phyloP scores from a whole-genome alignment of 1,140 invertebrate genomes.

The Sesamia nonagrioides region DNA sequence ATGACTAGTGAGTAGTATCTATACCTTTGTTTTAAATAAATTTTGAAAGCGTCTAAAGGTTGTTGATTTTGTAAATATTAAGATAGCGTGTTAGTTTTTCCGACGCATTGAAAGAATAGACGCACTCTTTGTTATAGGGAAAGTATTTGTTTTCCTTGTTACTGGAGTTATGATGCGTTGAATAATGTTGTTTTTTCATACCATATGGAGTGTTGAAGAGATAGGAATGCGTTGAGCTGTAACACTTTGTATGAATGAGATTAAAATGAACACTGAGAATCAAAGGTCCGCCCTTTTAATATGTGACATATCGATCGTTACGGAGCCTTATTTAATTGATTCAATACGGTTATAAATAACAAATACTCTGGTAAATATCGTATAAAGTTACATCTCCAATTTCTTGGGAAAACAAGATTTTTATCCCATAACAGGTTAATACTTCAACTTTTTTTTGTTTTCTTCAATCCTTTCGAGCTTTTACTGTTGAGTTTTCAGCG shows the following conservation, averaged over 20 bases:
- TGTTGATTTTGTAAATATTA: background rate
- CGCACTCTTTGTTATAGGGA: background rate
- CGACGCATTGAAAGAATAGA: background rate
- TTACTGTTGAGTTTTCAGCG: too few species aligned
- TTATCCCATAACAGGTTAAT: too few species aligned
- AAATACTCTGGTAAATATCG: too few species aligned
- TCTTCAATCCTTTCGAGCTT: too few species aligned
- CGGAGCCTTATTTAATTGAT: background rate
- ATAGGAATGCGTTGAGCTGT: background rate
- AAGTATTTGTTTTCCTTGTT: slow-evolving; percentile 12
- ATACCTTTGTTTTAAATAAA: background rate
- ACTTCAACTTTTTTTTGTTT: too few species aligned
- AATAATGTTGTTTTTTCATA: background rate
- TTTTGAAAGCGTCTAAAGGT: background rate
- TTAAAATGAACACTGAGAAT: too few species aligned
- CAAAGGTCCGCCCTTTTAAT: background rate
- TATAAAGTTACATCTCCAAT: too few species aligned
- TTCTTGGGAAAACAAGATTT: too few species aligned
- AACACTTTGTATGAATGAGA: background rate
- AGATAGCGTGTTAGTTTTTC: background rate
- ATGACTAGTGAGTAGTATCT: background rate
- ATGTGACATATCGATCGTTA: too few species aligned
- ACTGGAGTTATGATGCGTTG: background rate
- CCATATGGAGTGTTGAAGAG: background rate
- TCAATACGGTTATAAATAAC: too few species aligned